phyloP scores from a whole-genome alignment of 2,888 invertebrate species.

The Leuctra nigra region DNA sequence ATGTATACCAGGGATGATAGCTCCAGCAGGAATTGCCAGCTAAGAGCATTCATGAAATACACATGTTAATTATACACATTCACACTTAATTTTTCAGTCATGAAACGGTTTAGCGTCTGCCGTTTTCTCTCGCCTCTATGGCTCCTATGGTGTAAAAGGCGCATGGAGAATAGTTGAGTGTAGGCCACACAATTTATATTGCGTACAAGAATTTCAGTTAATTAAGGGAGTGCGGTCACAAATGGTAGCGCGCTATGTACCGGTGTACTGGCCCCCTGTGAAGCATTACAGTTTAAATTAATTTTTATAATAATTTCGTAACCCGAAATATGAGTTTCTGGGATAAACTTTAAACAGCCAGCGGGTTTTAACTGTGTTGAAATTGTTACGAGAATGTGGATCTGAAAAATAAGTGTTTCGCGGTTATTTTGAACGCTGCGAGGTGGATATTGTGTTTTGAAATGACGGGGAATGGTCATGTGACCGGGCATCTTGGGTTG shows the following conservation, averaged over 20 bases:
- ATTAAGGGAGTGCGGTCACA: neutral
- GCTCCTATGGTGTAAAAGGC: neutral
- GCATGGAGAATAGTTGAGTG: too few relatives aligned
- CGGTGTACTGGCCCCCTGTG: neutral
- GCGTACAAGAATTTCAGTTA: constrained; percentile 15
- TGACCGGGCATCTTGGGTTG: too few relatives aligned
- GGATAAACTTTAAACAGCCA: too few relatives aligned
- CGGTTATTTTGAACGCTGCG: too few relatives aligned
- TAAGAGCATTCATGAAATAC: constrained; percentile 3
- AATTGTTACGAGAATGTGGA: too few relatives aligned
- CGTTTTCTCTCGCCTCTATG: neutral
- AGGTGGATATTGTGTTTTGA: too few relatives aligned
- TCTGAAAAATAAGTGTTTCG: too few relatives aligned
- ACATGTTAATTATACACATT: constrained; percentile 9
- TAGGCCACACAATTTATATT: constrained; percentile 5
- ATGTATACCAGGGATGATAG: too few relatives aligned
- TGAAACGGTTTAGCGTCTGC: too few relatives aligned
- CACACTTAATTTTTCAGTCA: constrained; percentile 2
- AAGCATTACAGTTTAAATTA: constrained; percentile 9
- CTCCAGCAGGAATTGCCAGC: too few relatives aligned
- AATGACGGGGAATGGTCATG: too few relatives aligned
- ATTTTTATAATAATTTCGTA: constrained; percentile 11
- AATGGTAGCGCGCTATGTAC: neutral
- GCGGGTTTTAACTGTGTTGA: too few relatives aligned
- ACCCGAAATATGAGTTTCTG: neutral